These are phyloP conservation scores for Rattus norvegicus DNA, from an alignment of 2,113 vertebrate species.

Conservation along the genomic window DNA sequence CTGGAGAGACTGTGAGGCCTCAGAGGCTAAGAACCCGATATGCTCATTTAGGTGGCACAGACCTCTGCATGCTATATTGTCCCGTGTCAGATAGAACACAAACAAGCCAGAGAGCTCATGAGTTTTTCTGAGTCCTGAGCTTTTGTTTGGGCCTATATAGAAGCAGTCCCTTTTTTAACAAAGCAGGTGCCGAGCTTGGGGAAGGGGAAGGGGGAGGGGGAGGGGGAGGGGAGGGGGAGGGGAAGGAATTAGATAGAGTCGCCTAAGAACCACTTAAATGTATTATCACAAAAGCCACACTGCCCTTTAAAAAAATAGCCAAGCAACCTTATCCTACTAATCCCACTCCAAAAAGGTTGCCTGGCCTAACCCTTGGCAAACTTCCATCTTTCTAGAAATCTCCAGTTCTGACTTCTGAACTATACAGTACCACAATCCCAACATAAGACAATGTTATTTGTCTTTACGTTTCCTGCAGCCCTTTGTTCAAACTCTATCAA, in stretches of 20 bases:
- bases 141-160: not conserved
- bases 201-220: no score
- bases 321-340: not conserved
- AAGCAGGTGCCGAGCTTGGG: not conserved
- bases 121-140: not conserved
- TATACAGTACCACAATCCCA: not conserved
- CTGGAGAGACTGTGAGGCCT: not conserved
- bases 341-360: not conserved
- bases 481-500: slow-evolving; percentile 25
- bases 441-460: not conserved
- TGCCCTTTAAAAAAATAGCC: not conserved
- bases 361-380: not conserved
- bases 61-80: not conserved
- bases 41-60: not conserved
- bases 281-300: not conserved
- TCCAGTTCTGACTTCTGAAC: slow-evolving; percentile 25
- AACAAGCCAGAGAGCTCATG: not conserved
- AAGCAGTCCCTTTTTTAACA: not conserved
- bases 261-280: not conserved
- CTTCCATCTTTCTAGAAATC: not conserved
- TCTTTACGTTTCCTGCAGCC: not conserved
- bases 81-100: not conserved
- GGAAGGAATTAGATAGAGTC: not conserved
- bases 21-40: not conserved
- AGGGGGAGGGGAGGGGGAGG: not conserved